Conservation (phyloP, 2,888 invertebrate genomes). For the Trissolcus japonicus region DNA sequence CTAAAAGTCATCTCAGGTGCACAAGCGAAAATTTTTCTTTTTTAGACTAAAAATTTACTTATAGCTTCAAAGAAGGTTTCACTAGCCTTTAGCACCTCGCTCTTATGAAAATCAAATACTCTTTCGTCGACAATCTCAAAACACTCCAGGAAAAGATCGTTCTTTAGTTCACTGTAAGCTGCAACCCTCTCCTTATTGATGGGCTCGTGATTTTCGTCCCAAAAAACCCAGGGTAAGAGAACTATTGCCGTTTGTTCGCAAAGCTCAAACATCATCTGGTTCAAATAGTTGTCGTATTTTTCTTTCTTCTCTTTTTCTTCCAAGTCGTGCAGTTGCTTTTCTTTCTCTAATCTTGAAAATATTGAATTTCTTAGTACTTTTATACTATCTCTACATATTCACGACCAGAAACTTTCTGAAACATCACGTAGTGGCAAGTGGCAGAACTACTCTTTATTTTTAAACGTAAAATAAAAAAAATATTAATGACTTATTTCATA, state of each 20-base stretch:
- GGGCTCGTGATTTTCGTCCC: slow-evolving; percentile 62
- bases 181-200: slow-evolving; percentile 64
- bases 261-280: slow-evolving; percentile 67
- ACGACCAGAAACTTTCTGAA: not conserved
- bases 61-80: not conserved
- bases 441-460: not conserved
- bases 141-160: slow-evolving; percentile 63
- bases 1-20: not conserved
- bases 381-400: not conserved
- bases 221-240: slow-evolving; percentile 68
- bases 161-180: slow-evolving; percentile 65
- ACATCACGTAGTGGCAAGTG: not conserved
- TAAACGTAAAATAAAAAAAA: not conserved
- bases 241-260: slow-evolving; percentile 67
- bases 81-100: slow-evolving; percentile 37
- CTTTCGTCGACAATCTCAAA: slow-evolving; percentile 67
- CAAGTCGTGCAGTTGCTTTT: slow-evolving; percentile 27
- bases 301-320: slow-evolving; percentile 61
- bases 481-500: too few relatives aligned
- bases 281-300: slow-evolving; percentile 66
- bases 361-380: not conserved
- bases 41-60: not conserved
- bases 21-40: not conserved
- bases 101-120: slow-evolving; percentile 4
- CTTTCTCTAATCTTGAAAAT: not conserved